Conservation (phyloP, 37 sponge, comb jelly and placozoan genomes). For the Ephydatia muelleri region DNA sequence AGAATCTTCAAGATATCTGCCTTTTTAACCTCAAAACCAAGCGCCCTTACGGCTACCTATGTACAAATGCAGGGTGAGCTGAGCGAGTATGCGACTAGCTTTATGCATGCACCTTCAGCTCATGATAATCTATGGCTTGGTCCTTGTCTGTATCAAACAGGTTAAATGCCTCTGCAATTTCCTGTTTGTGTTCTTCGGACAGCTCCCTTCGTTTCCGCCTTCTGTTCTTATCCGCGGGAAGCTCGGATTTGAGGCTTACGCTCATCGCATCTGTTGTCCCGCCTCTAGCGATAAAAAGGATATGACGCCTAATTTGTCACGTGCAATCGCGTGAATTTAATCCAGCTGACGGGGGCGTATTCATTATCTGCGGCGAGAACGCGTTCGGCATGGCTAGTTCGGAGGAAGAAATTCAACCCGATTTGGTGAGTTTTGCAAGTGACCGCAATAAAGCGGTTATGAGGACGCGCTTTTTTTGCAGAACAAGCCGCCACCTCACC, state of each 20-base stretch:
- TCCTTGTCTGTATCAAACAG: conserved; percentile 97
- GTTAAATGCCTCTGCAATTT: conserved; percentile 93
- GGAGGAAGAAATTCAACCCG: conserved; percentile 49
- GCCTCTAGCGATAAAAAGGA: not conserved
- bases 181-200: conserved; percentile 94
- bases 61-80: not conserved
- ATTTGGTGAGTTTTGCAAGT: conserved; percentile 39
- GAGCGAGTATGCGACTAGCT: not conserved
- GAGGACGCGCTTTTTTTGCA: conserved; percentile 9
- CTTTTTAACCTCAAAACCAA: conserved; percentile 97
- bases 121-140: conserved; percentile 94
- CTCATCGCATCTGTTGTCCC: conserved; percentile 26
- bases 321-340: not conserved
- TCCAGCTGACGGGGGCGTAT: not conserved
- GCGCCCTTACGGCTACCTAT: conserved; percentile 93
- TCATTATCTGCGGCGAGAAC: not conserved
- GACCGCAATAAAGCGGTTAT: not conserved
- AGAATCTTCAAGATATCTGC: conserved; percentile 91
- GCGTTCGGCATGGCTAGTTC: conserved; percentile 13
- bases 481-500: conserved; percentile 82
- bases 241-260: conserved; percentile 30
- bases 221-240: conserved; percentile 21
- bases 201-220: conserved; percentile 88
- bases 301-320: not conserved
- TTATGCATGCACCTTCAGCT: conserved; percentile 87